Base-by-base conservation (phyloP, 2,888 invertebrate species). In the Papilio gigon region DNA sequence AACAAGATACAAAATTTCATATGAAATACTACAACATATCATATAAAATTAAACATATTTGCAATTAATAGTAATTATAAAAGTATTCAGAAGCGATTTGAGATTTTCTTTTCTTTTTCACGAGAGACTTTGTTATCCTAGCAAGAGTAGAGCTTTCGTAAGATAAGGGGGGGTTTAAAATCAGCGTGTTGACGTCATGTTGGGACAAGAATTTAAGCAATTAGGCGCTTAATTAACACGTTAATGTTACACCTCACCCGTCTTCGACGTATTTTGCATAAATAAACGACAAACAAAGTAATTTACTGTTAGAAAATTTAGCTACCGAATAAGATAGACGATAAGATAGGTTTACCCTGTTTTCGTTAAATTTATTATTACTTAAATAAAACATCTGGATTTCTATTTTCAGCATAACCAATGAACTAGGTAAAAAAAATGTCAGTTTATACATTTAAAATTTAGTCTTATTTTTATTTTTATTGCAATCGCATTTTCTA, bases 151-250 rank as follows among this genome's bases (percentile, higher is more conserved):
- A 73, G 76, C 75, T 78, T 78, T 76, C 74, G 70, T 74, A 70
- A 65, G 71, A 73, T 73, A 71, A 74, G 67, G 71, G 67, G 71
- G 72, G 75, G 70, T 67, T 78, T 77, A 66, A 73, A 77, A 79
- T 80, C 78, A 78, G 70, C 75, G 71, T 74, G 71, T 74, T 75
- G 72, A 79, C 77, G 76, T 76, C 78, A 73, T 77, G 74, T 74
- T 74, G 70, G 77, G 77, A 78, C 78, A 82, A 78, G 78, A 78
- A 78, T 80, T 79, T 72, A 70, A 70, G 71, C 72, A 75, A 76
- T 77, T 77, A 78, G 76, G 70, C 74, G 76, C 75, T 81, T 83
- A 81, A 83, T 84, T 84, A 80, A 81, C 78, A 78, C 76, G 47
- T 78, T 79, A 75, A 81, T 80, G 81, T 79, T 72, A 76, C 80